Percentiles rank a stretch among this genome's conserved stretches.
phyloP scores from a whole-genome alignment of 53 echinoderm and acorn worm genomes.

The Glandiceps talaboti region DNA sequence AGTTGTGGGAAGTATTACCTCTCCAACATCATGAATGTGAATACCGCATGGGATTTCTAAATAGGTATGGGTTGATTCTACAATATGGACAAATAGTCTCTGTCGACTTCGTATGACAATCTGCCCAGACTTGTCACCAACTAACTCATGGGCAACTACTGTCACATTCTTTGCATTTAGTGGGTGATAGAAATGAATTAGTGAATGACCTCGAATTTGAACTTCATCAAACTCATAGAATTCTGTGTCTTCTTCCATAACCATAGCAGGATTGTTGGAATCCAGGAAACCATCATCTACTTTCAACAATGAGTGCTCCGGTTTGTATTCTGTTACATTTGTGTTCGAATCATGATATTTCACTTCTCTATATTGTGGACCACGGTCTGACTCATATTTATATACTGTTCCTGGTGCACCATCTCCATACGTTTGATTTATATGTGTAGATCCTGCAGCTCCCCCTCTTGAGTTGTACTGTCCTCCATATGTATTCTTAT shows the following conservation, averaged over 20 bases:
- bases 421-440: constrained; percentile 24
- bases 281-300: constrained; percentile 63
- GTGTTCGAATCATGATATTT: constrained; percentile 50
- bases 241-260: constrained; percentile 73
- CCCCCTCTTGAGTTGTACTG: constrained; percentile 57
- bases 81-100: constrained; percentile 64
- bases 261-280: constrained; percentile 68
- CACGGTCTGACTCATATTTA: constrained; percentile 74
- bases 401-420: constrained; percentile 86
- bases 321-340: constrained; percentile 72
- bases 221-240: constrained; percentile 94
- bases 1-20: constrained; percentile 66
- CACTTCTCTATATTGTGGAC: constrained; percentile 83
- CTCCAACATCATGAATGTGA: constrained; percentile 72
- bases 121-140: constrained; percentile 66
- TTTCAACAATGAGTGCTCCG: constrained; percentile 63
- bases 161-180: constrained; percentile 58
- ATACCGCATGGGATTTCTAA: constrained; percentile 85
- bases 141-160: constrained; percentile 65
- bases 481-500: constrained; percentile 81
- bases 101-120: constrained; percentile 60
- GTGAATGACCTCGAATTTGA: constrained; percentile 74
- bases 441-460: constrained; percentile 17
- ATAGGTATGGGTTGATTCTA: constrained; percentile 86
- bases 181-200: constrained; percentile 86